Conservation (phyloP, 2,888 invertebrate species). For the Steinernema hermaphroditum region DNA sequence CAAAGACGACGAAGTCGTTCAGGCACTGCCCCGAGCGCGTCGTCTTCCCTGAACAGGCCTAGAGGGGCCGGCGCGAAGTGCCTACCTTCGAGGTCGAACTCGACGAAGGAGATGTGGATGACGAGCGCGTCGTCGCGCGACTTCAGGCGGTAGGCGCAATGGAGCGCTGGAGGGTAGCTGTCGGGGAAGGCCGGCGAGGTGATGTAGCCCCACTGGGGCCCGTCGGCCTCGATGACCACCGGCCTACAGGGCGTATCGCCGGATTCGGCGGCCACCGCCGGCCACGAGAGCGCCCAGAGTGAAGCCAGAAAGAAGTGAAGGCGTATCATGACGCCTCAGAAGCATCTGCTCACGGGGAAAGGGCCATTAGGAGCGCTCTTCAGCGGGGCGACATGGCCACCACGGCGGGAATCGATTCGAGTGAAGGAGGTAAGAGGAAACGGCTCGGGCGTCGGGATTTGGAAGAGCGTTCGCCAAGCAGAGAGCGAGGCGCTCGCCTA, state of each 20-base stretch:
- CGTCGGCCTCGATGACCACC: background rate
- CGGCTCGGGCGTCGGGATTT: constrained; percentile 25
- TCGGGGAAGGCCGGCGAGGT: constrained; percentile 50
- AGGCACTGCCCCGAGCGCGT: constrained; percentile 54
- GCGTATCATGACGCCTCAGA: constrained; percentile 13
- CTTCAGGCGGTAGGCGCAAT: constrained; percentile 52
- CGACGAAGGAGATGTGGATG: constrained; percentile 52
- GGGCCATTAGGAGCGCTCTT: background rate
- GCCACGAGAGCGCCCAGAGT: background rate
- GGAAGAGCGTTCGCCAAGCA: constrained; percentile 19
- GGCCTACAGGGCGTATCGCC: background rate
- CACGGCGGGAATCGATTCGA: constrained; percentile 24
- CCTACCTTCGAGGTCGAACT: constrained; percentile 51
- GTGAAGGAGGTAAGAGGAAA: constrained; percentile 23
- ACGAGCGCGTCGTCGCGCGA: constrained; percentile 47
- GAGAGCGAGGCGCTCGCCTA: constrained; percentile 11
- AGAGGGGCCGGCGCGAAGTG: background rate
- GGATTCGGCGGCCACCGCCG: background rate
- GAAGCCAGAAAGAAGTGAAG: background rate
- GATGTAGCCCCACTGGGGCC: constrained; percentile 40
- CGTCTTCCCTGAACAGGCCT: background rate
- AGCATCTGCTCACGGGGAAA: background rate
- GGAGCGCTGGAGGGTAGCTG: constrained; percentile 47
- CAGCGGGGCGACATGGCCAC: background rate
- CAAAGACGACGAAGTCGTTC: constrained; percentile 60